These are phyloP conservation scores for Eospalax fontanierii DNA, from an alignment of 2,797 vertebrate species.

Conservation along the genomic window DNA sequence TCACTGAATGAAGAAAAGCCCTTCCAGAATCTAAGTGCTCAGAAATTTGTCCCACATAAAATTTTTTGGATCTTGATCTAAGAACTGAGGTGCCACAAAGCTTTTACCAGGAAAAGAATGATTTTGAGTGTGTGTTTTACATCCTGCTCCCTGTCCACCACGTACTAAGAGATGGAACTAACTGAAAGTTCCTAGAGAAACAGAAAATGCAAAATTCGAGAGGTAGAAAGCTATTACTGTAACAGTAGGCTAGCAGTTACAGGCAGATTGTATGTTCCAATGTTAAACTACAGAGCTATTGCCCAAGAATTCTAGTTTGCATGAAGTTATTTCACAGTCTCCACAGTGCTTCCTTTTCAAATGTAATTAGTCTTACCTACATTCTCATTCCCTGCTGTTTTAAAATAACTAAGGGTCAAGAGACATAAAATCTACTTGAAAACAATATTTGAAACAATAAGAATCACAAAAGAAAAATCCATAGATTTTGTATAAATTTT, in stretches of 20 bases:
- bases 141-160: too few relatives aligned
- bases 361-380: slow-evolving; percentile 32
- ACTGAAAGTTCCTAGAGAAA: not conserved
- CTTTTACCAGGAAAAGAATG: not conserved
- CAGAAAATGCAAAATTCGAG: slow-evolving; percentile 27
- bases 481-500: slow-evolving; percentile 43
- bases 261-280: not conserved
- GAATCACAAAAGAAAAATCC: not conserved
- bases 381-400: not conserved
- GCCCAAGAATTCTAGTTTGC: not conserved
- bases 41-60: not conserved
- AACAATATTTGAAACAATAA: slow-evolving; percentile 29
- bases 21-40: not conserved
- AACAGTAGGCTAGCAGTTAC: not conserved
- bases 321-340: slow-evolving; percentile 28
- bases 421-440: slow-evolving; percentile 36
- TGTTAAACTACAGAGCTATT: not conserved
- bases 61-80: not conserved
- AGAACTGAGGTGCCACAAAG: slow-evolving; percentile 6
- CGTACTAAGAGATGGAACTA: not conserved
- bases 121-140: not conserved
- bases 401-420: not conserved
- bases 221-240: not conserved
- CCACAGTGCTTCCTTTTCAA: slow-evolving; percentile 22
- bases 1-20: not conserved